phyloP scores from a whole-genome alignment of 2,888 invertebrate species.

The Coelopa pilipes region DNA sequence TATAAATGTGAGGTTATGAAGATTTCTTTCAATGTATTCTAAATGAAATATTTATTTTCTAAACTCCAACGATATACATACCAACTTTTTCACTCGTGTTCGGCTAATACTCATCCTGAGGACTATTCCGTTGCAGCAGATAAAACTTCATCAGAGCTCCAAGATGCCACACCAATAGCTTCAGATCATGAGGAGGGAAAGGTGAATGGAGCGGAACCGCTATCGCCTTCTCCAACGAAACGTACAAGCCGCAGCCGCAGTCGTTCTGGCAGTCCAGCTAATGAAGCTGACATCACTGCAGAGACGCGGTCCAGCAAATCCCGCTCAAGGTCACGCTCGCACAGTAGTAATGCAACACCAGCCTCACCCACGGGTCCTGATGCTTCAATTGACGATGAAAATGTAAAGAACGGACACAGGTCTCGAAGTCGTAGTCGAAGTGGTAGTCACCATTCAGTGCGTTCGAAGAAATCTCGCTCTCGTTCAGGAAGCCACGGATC shows the following conservation, averaged over 20 bases:
- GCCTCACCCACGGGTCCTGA: conserved; percentile 11
- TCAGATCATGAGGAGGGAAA: background rate
- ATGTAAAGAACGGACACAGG: conserved; percentile 8
- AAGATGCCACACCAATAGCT: background rate
- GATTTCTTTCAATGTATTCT: too few relatives aligned
- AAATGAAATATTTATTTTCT: too few relatives aligned
- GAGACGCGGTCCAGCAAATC: conserved; percentile 39
- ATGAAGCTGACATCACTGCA: conserved; percentile 26
- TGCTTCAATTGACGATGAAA: background rate
- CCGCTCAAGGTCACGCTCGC: conserved; percentile 47
- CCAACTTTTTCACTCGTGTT: background rate
- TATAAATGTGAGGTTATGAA: conserved; percentile 20
- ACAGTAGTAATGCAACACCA: conserved; percentile 38
- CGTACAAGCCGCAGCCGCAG: conserved; percentile 26
- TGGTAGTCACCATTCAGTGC: conserved; percentile 19
- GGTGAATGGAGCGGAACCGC: conserved; percentile 16
- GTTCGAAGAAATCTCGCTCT: conserved; percentile 38
- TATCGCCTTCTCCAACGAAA: background rate
- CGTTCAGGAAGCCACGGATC: conserved; percentile 42
- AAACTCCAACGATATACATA: too few relatives aligned
- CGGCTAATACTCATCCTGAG: background rate
- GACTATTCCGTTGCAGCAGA: background rate
- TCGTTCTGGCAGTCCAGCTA: conserved; percentile 29
- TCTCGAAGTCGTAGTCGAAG: conserved; percentile 47
- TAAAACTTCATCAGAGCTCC: background rate